Conservation (phyloP, 2,888 invertebrate species). For the Falcaria lacertinaria region DNA sequence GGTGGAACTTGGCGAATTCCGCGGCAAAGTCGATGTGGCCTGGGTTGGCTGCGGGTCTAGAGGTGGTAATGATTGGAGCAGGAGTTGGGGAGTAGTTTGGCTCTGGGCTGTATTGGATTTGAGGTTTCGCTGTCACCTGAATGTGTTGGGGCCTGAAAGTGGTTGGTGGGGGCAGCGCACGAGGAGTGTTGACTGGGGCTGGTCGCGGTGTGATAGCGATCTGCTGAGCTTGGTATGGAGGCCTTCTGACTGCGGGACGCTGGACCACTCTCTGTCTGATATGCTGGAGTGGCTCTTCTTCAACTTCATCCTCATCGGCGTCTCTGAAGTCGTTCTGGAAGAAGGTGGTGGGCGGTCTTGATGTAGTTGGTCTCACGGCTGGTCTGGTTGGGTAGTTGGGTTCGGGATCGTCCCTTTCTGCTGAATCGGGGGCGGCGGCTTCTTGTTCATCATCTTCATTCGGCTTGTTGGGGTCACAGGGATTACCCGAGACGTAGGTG, state of each 20-base stretch:
- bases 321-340: slow-evolving; percentile 86
- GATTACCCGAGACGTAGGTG: slow-evolving; percentile 91
- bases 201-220: slow-evolving; percentile 82
- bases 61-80: slow-evolving; percentile 45
- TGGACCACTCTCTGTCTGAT: slow-evolving; percentile 70
- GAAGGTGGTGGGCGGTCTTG: slow-evolving; percentile 82
- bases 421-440: slow-evolving; percentile 74
- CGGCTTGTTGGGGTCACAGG: slow-evolving; percentile 91
- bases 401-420: slow-evolving; percentile 81
- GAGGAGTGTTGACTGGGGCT: slow-evolving; percentile 64
- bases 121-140: slow-evolving; percentile 79
- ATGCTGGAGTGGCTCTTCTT: slow-evolving; percentile 74
- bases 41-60: slow-evolving; percentile 47
- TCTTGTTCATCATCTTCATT: slow-evolving; percentile 83
- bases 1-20: slow-evolving; percentile 87
- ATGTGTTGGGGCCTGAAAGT: slow-evolving; percentile 82
- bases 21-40: slow-evolving; percentile 84
- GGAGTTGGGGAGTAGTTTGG: slow-evolving; percentile 64
- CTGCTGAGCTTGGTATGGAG: slow-evolving; percentile 69
- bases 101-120: slow-evolving; percentile 68
- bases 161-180: slow-evolving; percentile 81
- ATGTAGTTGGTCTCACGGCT: slow-evolving; percentile 63
- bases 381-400: slow-evolving; percentile 79
- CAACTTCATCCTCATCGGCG: slow-evolving; percentile 81
- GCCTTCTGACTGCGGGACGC: slow-evolving; percentile 64